Conservation (phyloP, 2,797 vertebrate genomes). For the Enteromius treurensis region DNA sequence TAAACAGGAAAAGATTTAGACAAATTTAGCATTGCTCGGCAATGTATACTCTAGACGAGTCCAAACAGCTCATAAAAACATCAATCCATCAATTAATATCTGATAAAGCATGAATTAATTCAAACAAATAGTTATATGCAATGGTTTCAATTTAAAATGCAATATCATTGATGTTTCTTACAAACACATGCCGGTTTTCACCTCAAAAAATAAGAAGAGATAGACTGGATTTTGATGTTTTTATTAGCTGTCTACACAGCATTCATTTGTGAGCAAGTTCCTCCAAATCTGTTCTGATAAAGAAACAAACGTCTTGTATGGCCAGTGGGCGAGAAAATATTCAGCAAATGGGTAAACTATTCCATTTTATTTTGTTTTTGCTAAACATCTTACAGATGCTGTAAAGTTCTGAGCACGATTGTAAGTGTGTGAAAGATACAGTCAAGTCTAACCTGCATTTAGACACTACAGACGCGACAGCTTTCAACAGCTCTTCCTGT, state of each 20-base stretch:
- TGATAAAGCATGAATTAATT: not conserved
- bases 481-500: conserved; percentile 96
- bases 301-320: not conserved
- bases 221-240: not conserved
- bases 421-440: not conserved
- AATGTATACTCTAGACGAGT: not conserved
- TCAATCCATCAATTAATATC: not conserved
- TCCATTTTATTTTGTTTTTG: not conserved
- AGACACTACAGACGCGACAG: conserved; percentile 88
- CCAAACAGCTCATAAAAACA: not conserved
- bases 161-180: not conserved
- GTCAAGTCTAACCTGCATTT: conserved; percentile 83
- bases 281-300: not conserved
- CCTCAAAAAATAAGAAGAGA: not conserved
- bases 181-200: not conserved
- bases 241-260: not conserved
- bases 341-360: not conserved
- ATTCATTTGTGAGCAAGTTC: not conserved
- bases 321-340: not conserved
- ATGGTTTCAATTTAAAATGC: not conserved
- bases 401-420: not conserved
- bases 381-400: not conserved
- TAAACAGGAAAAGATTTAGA: not conserved
- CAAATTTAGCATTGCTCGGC: not conserved
- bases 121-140: no score